These are phyloP conservation scores for Peromyscus eremicus DNA, from an alignment of 2,797 vertebrate genomes.

Conservation along the genomic window DNA sequence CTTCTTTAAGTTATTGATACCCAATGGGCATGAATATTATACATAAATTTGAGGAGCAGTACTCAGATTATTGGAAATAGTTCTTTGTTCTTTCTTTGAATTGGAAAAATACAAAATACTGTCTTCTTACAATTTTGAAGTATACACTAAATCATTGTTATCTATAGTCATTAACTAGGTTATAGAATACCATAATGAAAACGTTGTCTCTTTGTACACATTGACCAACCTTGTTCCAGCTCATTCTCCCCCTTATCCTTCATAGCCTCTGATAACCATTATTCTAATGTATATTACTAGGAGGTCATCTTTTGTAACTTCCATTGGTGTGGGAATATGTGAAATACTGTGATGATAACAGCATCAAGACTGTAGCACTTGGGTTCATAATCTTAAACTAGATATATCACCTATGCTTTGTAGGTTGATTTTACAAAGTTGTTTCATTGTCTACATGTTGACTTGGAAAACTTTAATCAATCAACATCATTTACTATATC, in stretches of 20 bases:
- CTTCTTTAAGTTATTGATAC: neutral
- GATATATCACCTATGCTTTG: neutral
- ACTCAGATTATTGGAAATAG: neutral
- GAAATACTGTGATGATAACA: neutral
- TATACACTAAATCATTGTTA: neutral
- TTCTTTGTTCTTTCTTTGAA: neutral
- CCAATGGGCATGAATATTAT: neutral
- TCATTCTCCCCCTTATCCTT: neutral
- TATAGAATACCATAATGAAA: neutral
- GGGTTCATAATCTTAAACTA: neutral
- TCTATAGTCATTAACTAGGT: neutral
- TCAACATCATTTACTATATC: neutral
- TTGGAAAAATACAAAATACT: neutral
- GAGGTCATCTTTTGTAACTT: neutral
- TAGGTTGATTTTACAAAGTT: neutral
- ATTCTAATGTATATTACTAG: neutral
- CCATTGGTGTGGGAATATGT: neutral
- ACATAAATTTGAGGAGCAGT: neutral
- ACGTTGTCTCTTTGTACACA: neutral
- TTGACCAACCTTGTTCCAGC: neutral
- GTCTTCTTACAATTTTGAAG: neutral
- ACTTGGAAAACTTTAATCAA: neutral
- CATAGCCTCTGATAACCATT: neutral
- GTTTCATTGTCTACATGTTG: neutral
- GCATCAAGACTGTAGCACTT: slow-evolving; percentile 16